A percentile compares a stretch with the other conserved stretches of the same genome.
phyloP scores from a whole-genome alignment of 2,888 invertebrate genomes.

The Calameuta pallipes region DNA sequence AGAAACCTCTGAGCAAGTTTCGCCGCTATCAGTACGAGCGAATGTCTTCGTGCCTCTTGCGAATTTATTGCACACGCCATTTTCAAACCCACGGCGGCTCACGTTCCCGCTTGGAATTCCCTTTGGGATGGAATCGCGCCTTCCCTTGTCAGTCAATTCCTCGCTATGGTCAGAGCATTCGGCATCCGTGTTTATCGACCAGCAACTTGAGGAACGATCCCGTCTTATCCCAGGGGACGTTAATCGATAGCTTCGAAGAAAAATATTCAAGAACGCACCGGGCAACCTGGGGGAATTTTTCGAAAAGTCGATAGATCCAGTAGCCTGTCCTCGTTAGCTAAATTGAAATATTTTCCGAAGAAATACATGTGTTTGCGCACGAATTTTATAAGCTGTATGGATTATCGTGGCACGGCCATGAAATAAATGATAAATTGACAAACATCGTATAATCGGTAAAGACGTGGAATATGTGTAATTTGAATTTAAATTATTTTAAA shows the following conservation, averaged over 20 bases:
- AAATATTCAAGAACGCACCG: background rate
- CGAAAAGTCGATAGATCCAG: background rate
- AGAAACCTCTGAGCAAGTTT: conserved; percentile 29
- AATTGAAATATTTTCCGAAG: background rate
- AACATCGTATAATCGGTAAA: no score
- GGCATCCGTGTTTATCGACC: conserved; percentile 19
- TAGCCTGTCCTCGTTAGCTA: background rate
- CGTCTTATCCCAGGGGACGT: background rate
- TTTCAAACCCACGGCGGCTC: conserved; percentile 24
- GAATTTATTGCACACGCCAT: conserved; percentile 43
- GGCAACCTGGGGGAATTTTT: background rate
- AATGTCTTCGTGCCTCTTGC: conserved; percentile 27
- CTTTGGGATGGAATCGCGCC: conserved; percentile 21
- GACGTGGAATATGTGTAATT: no score
- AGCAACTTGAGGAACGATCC: conserved; percentile 16
- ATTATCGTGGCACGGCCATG: no score
- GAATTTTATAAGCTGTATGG: background rate
- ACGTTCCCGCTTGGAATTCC: conserved; percentile 30
- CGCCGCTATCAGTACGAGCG: conserved; percentile 41
- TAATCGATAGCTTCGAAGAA: background rate
- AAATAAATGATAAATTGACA: background rate
- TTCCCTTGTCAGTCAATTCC: conserved; percentile 41
- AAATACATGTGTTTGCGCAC: background rate
- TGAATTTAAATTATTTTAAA: no score
- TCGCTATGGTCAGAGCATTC: conserved; percentile 40